Base-by-base conservation (phyloP, 2,797 vertebrate genomes). In the Morus bassanus region DNA sequence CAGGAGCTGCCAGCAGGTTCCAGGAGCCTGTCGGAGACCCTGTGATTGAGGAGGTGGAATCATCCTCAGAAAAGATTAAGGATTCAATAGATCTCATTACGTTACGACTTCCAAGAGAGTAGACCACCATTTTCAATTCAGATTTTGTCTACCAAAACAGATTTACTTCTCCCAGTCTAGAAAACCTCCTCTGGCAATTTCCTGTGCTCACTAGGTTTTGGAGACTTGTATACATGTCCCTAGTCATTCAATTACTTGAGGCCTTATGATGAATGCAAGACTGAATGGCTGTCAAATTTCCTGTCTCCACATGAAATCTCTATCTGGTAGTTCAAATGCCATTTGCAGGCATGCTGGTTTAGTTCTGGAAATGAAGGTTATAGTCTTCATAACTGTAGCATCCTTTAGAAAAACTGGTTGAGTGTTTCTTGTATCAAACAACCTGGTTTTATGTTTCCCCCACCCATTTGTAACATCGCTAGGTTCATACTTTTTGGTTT, bases 231-330 rank as follows among this genome's bases (percentile, higher is more conserved):
- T 87, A 82, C 77, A 46, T 74, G 90, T 83, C 81, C 51, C 64
- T 72, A 93, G 53, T 91, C 48, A 74, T 72, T 92, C 75, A 77
- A 24, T 93, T 85, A 80, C 74, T 76, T 67, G 84, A 89, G 90
- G 88, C 73, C 83, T 46, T 39, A 13, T 70, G 82, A 68, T 83
- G 68, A 94, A 88, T 80, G 48, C 54, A 91, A 76, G 91, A 54
- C 90, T 54, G 59, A 94, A 85, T 56, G 83, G 61, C 88, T 94
- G 93, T 95, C 91, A 88, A 91, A 96, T 97, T 96, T 97, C 95
- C 94, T 97, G 92, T 94, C 91, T 92, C 92, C 12, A 11, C 93
- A 78, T 92, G 92, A 95, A 93, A 92, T 93, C 68, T 95, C 80
- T 96, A 87, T 95, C 91, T 92, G 76, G 61, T 83, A 68, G 75